Percentiles rank a stretch among this genome's conserved stretches.
Conservation (phyloP, 2,113 vertebrate species). For the Urocitellus parryii region DNA sequence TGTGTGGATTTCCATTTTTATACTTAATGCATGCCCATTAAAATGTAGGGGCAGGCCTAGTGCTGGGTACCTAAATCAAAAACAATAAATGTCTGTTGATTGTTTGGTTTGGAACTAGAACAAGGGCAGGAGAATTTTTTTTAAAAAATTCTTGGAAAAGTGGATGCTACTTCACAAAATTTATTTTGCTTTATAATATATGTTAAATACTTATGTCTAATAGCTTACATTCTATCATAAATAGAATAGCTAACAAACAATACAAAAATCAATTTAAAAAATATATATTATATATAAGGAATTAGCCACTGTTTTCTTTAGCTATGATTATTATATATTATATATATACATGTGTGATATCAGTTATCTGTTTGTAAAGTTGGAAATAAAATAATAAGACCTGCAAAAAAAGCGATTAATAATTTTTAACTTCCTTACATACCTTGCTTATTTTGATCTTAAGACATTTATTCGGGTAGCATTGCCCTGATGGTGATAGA, state of each 20-base stretch:
- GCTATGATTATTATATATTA: no score
- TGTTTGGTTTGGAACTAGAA: constrained; percentile 10
- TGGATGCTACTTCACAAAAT: background rate
- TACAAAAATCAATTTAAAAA: background rate
- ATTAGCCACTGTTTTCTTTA: no score
- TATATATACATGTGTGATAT: no score
- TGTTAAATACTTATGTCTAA: background rate
- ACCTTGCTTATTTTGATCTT: background rate
- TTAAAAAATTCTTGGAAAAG: background rate
- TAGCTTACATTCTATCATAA: background rate
- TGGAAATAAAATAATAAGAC: background rate
- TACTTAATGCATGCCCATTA: background rate
- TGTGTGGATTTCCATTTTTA: background rate
- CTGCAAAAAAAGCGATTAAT: background rate
- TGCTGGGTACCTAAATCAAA: background rate
- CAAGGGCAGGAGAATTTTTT: background rate
- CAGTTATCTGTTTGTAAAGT: background rate
- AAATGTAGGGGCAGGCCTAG: background rate
- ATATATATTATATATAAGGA: no score
- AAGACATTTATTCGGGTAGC: background rate
- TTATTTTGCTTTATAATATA: background rate
- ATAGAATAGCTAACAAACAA: background rate
- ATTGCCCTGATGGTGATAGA: background rate
- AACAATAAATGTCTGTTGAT: background rate
- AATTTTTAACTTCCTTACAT: background rate